Base-by-base conservation (phyloP, 2,888 invertebrate genomes). In the Biston betularia region DNA sequence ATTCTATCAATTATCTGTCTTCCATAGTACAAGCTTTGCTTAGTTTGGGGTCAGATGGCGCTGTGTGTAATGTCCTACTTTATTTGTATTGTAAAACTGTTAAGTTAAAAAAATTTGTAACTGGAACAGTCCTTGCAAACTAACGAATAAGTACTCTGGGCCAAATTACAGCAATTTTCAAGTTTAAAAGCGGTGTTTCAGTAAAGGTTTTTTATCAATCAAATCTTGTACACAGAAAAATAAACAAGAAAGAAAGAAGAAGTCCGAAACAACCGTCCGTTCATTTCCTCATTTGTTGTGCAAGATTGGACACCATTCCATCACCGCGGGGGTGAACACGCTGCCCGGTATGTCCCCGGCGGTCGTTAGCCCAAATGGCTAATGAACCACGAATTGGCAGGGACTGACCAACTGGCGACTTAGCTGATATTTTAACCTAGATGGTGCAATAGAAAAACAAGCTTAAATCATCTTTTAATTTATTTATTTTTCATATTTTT, bases 321-420 rank as follows among this genome's bases (percentile, higher is more conserved):
- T 88, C 89, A 87, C 77, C 70, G 67, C 65, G 72, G 71, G 75
- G 65, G 50, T 50, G 34, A 50, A 67, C 66, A 76, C 38, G 38
- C 78, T 81, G 81, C 80, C 78, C 33, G 33, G 55, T 63, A 50
- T 86, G 88, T 88, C 88, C 88, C 86, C 79, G 79, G 84, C 74
- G 75, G 78, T 88, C 88, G 88, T 90, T 90, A 87, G 84, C 77
- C 83, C 80, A 82, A 75, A 77, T 74, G 74, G 81, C 91, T 93
- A 93, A 93, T 92, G 92, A 93, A 92, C 84, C 86, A 76, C 79
- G 85, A 91, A 91, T 90, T 89, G 90, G 86, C 88, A 84, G 88
- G 88, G 87, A 83, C 87, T 85, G 86, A 87, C 86, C 80, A 70
- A 80, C 81, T 76, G 75, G 49, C 33, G 53, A 68, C 66, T 11